Conservation (phyloP, 2,888 invertebrate genomes). For the Cheiracanthium punctorium region DNA sequence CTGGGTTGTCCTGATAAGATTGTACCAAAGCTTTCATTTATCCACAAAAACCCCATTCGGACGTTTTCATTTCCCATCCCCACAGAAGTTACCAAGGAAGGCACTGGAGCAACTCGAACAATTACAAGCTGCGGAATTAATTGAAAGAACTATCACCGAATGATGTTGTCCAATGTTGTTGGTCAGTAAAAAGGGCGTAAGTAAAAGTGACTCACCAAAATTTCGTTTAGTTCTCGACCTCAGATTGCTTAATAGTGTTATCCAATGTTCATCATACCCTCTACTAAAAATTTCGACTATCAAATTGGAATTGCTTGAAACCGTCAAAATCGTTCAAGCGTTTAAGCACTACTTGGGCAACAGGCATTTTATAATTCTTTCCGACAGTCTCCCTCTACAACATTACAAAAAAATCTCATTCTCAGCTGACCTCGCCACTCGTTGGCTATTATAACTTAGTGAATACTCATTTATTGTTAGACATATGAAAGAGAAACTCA, state of each 20-base stretch:
- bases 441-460: neutral
- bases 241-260: neutral
- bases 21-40: too few species aligned
- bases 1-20: too few species aligned
- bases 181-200: neutral
- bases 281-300: conserved; percentile 3
- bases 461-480: neutral
- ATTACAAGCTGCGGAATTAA: too few species aligned
- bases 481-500: neutral
- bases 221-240: conserved; percentile 14
- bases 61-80: too few species aligned
- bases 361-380: too few species aligned
- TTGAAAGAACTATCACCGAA: too few species aligned
- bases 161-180: neutral
- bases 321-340: neutral
- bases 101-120: too few species aligned
- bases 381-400: conserved; percentile 19
- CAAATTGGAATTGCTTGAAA: neutral
- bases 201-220: neutral
- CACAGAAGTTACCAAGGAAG: too few species aligned
- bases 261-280: neutral
- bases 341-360: conserved; percentile 5
- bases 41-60: too few species aligned
- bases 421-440: neutral
- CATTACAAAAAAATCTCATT: conserved; percentile 9